Evolutionary conservation across 2,797 vertebrate genomes (phyloP).

Genomic region (Acipenser oxyrinchus): DNA sequence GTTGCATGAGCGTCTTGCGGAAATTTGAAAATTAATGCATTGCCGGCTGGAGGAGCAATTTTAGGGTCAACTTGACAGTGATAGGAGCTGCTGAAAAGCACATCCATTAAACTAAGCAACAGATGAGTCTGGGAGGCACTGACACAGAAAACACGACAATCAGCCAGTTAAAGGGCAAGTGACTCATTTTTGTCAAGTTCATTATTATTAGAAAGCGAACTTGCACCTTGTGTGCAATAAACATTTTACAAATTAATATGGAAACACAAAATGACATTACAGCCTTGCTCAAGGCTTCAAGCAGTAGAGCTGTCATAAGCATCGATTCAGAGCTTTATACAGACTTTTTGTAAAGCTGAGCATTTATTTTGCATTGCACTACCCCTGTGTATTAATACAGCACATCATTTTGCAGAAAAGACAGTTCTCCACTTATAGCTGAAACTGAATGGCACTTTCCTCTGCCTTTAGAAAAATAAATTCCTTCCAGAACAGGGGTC

Average conservation of each 20-base stretch:
- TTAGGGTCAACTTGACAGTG: slow-evolving; percentile 12
- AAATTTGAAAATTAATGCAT: slow-evolving; percentile 7
- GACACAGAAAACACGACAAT: slow-evolving; percentile 5
- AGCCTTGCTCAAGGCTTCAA: no score
- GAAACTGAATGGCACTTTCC: no score
- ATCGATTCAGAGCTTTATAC: no score
- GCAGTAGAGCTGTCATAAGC: no score
- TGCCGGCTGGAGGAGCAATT: slow-evolving; percentile 4
- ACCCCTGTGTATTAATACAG: no score
- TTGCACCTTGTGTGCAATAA: not conserved
- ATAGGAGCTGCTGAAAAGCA: slow-evolving; percentile 6
- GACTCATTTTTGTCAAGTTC: slow-evolving; percentile 8
- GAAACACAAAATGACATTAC: no score
- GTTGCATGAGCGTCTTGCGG: slow-evolving; percentile 1
- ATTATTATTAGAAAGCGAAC: slow-evolving; percentile 1
- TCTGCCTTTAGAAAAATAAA: no score
- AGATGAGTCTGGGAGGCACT: slow-evolving; percentile 4
- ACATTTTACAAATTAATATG: not conserved
- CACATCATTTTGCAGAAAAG: no score
- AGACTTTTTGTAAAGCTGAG: no score
- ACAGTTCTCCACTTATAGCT: no score
- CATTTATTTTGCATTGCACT: no score
- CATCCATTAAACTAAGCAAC: slow-evolving; percentile 6
- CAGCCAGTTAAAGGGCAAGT: slow-evolving; percentile 3
- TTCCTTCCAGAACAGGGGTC: no score